These are phyloP conservation scores for Monodelphis domestica DNA, from an alignment of 2,797 vertebrate genomes.

Conservation along the genomic window DNA sequence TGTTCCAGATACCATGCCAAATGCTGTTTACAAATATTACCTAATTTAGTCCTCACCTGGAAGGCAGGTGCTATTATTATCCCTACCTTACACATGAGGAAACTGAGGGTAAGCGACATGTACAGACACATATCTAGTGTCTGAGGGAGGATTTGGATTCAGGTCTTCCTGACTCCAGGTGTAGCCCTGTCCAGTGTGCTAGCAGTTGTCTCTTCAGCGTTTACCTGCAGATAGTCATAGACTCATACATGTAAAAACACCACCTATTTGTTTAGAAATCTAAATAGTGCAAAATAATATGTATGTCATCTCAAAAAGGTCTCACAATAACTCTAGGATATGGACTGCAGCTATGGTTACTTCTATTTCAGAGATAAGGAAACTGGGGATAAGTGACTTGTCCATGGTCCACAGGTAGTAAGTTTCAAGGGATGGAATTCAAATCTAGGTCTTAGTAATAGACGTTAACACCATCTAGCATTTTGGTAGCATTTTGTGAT, in stretches of 20 bases:
- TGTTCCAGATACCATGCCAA: background rate
- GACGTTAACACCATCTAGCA: background rate
- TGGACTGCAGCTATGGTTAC: background rate
- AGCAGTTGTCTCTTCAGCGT: background rate
- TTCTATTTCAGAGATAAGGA: background rate
- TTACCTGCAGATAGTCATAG: background rate
- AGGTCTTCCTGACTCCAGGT: background rate
- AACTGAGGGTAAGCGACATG: background rate
- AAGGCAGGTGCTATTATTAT: background rate
- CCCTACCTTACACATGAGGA: background rate
- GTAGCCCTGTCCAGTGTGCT: background rate
- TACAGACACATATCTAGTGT: background rate
- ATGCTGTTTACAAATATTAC: background rate
- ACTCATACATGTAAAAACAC: background rate
- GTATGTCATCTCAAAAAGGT: background rate
- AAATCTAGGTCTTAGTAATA: background rate
- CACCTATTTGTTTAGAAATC: background rate
- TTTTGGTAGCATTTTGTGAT: background rate
- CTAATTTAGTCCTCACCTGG: background rate
- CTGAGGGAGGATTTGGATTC: background rate
- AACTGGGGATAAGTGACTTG: background rate
- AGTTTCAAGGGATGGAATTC: background rate
- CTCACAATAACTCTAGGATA: background rate
- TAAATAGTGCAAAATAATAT: background rate
- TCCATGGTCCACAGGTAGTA: background rate